phyloP scores from a whole-genome alignment of 2,888 invertebrate genomes.

The Notodonta ziczac region DNA sequence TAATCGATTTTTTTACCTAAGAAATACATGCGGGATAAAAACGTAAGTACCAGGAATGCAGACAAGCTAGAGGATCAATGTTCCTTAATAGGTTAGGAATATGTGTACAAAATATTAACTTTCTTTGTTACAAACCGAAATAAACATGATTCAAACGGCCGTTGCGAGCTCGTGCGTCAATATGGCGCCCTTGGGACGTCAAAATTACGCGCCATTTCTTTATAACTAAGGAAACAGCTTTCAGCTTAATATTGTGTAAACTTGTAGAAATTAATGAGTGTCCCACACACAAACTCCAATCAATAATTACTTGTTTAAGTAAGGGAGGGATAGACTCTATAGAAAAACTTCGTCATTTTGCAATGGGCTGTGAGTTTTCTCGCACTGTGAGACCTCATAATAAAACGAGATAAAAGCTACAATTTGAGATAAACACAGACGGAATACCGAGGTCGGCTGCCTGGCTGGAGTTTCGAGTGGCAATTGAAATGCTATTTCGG shows the following conservation, averaged over 20 bases:
- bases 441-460: neutral
- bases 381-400: too few species aligned
- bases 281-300: too few species aligned
- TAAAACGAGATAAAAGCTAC: too few species aligned
- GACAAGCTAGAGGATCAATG: neutral
- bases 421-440: neutral
- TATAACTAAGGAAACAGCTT: too few species aligned
- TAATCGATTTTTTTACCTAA: too few species aligned
- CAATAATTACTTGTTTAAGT: too few species aligned
- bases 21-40: neutral
- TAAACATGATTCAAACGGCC: conserved; percentile 18
- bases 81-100: neutral
- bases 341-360: too few species aligned
- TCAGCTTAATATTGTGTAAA: too few species aligned
- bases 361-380: too few species aligned
- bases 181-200: conserved; percentile 19
- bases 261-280: too few species aligned
- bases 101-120: neutral
- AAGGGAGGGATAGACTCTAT: too few species aligned
- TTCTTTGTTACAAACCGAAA: conserved; percentile 15
- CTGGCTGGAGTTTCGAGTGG: neutral
- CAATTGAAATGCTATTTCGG: conserved; percentile 3
- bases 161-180: conserved; percentile 20
- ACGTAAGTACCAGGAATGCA: neutral
- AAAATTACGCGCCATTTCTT: conserved; percentile 3